A percentile compares a stretch with the other conserved stretches of the same genome.
Evolutionary conservation across 2,888 invertebrate genomes (phyloP).

Genomic region (Schizaphis graminum): DNA sequence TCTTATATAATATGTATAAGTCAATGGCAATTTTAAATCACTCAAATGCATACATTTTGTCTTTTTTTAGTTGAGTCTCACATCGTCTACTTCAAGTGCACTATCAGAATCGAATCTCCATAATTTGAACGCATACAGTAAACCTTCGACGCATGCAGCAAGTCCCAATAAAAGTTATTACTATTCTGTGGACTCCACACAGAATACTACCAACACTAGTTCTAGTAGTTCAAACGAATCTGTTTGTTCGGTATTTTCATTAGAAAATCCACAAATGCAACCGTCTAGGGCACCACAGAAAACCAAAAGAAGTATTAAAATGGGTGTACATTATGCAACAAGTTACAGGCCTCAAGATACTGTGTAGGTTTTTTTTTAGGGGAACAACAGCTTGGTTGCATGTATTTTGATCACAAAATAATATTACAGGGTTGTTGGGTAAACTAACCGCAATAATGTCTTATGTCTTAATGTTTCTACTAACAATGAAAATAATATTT

Average conservation of each 20-base stretch:
- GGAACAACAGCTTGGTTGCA: conserved; percentile 37
- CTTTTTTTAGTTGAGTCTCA: conserved; percentile 47
- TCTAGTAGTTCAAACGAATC: conserved; percentile 91
- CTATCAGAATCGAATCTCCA: conserved; percentile 63
- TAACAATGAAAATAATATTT: background rate
- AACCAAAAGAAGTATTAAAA: conserved; percentile 69
- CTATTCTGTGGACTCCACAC: conserved; percentile 32
- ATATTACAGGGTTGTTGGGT: background rate
- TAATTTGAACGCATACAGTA: conserved; percentile 47
- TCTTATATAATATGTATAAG: background rate
- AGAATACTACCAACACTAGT: conserved; percentile 69
- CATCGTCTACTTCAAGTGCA: conserved; percentile 67
- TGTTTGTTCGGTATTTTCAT: conserved; percentile 79
- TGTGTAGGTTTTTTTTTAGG: conserved; percentile 69
- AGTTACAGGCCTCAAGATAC: conserved; percentile 70
- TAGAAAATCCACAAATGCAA: conserved; percentile 66
- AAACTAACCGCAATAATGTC: background rate
- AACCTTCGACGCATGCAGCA: conserved; percentile 41
- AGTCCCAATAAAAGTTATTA: conserved; percentile 63
- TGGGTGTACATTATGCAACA: conserved; percentile 70
- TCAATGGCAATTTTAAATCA: background rate
- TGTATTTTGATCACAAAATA: background rate
- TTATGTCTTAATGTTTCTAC: background rate
- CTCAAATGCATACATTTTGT: background rate
- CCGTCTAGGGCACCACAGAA: conserved; percentile 68